Percentiles rank a stretch among this genome's conserved stretches.
These are phyloP conservation scores for Hippocampus comes DNA, from an alignment of 2,113 vertebrate genomes.

Conservation along the genomic window DNA sequence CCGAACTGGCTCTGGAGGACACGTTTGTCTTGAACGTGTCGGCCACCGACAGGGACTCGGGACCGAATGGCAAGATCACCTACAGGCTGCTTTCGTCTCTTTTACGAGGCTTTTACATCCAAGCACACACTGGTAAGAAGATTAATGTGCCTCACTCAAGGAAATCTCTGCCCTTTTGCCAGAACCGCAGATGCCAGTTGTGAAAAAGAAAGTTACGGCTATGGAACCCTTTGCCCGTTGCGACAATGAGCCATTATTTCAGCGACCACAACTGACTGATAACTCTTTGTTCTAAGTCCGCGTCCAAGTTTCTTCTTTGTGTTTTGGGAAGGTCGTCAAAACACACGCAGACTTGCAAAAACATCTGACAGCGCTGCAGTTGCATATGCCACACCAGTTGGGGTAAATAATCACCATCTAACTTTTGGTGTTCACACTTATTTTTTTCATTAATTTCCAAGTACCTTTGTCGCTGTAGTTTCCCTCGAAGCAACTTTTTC, in stretches of 20 bases:
- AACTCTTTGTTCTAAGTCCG: not conserved
- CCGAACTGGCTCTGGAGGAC: slow-evolving; percentile 69
- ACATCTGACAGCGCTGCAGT: no score
- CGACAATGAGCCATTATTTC: no score
- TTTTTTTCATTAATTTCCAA: not conserved
- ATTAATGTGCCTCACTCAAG: not conserved
- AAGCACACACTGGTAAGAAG: slow-evolving; percentile 78
- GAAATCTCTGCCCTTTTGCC: not conserved
- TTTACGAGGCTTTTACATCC: slow-evolving; percentile 76
- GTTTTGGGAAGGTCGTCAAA: no score
- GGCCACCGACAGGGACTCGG: slow-evolving; percentile 79
- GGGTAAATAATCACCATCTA: not conserved
- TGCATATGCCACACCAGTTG: no score
- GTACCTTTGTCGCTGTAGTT: not conserved
- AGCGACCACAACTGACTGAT: not conserved
- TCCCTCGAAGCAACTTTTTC: not conserved
- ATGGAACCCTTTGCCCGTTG: not conserved
- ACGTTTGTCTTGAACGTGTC: slow-evolving; percentile 71
- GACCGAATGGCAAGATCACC: slow-evolving; percentile 71
- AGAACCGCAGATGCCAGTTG: not conserved
- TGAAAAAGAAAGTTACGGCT: not conserved
- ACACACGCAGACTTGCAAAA: no score
- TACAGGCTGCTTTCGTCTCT: slow-evolving; percentile 81
- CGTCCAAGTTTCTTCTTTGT: not conserved
- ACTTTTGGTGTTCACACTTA: not conserved